Conservation (phyloP, 2,113 vertebrate genomes). For the Perca flavescens region DNA sequence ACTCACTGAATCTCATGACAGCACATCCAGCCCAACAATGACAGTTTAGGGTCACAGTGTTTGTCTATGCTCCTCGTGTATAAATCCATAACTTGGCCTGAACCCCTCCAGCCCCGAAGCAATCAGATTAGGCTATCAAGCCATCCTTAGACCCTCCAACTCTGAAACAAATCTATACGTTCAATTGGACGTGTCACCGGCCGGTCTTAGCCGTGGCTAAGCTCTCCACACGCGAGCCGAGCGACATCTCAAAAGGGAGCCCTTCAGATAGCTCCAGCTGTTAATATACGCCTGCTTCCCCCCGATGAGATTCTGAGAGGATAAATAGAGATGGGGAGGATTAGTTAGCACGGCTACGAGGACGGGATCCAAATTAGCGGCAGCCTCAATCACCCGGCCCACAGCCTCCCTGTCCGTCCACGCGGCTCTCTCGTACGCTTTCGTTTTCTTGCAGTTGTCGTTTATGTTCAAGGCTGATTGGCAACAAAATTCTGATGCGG, state of each 20-base stretch:
- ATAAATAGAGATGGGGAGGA: slow-evolving; percentile 83
- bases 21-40: slow-evolving; percentile 64
- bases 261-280: slow-evolving; percentile 77
- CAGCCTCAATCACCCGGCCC: slow-evolving; percentile 68
- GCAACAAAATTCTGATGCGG: slow-evolving; percentile 74
- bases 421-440: slow-evolving; percentile 18
- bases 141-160: slow-evolving; percentile 61
- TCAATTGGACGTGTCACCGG: slow-evolving; percentile 77
- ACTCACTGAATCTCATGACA: slow-evolving; percentile 53
- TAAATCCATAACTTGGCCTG: slow-evolving; percentile 63
- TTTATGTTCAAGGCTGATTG: slow-evolving; percentile 78
- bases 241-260: slow-evolving; percentile 74
- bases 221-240: slow-evolving; percentile 58
- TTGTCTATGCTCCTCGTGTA: slow-evolving; percentile 58
- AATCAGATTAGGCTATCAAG: slow-evolving; percentile 80
- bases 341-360: slow-evolving; percentile 75
- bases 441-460: slow-evolving; percentile 64
- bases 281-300: slow-evolving; percentile 75
- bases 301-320: slow-evolving; percentile 81
- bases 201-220: slow-evolving; percentile 60
- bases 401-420: slow-evolving; percentile 32
- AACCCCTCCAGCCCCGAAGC: slow-evolving; percentile 54
- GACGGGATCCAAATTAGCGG: slow-evolving; percentile 82
- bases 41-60: slow-evolving; percentile 77
- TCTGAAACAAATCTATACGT: slow-evolving; percentile 76